Conservation (phyloP, 2,113 vertebrate genomes). For the Anser brachyrhynchus region DNA sequence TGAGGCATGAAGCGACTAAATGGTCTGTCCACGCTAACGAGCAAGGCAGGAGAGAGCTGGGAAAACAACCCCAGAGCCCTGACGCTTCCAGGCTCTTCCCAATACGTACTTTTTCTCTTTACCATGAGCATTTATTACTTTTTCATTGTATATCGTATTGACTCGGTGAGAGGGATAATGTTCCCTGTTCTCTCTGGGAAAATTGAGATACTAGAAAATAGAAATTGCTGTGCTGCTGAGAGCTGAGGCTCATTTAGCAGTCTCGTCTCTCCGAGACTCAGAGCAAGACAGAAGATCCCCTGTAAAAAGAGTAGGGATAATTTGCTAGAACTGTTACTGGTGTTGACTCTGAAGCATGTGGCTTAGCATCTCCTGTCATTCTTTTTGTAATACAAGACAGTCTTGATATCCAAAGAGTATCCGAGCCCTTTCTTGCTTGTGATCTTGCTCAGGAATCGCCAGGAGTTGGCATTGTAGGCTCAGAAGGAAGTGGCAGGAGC, state of each 20-base stretch:
- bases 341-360: not conserved
- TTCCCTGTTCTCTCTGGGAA: not conserved
- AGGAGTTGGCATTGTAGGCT: slow-evolving; percentile 12
- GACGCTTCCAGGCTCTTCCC: not conserved
- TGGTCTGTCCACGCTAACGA: not conserved
- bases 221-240: not conserved
- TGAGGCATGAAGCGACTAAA: not conserved
- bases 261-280: not conserved
- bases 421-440: not conserved
- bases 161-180: not conserved
- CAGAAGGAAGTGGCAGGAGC: slow-evolving; percentile 41
- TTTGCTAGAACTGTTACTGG: not conserved
- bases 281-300: not conserved
- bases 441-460: not conserved
- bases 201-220: not conserved
- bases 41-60: not conserved
- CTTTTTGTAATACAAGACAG: not conserved
- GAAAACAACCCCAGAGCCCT: not conserved
- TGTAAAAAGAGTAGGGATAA: not conserved
- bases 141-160: not conserved
- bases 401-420: not conserved
- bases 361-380: not conserved
- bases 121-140: not conserved
- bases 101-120: not conserved
- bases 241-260: not conserved